Base-by-base conservation (phyloP, 1,140 invertebrate genomes). In the Portunus trituberculatus region DNA sequence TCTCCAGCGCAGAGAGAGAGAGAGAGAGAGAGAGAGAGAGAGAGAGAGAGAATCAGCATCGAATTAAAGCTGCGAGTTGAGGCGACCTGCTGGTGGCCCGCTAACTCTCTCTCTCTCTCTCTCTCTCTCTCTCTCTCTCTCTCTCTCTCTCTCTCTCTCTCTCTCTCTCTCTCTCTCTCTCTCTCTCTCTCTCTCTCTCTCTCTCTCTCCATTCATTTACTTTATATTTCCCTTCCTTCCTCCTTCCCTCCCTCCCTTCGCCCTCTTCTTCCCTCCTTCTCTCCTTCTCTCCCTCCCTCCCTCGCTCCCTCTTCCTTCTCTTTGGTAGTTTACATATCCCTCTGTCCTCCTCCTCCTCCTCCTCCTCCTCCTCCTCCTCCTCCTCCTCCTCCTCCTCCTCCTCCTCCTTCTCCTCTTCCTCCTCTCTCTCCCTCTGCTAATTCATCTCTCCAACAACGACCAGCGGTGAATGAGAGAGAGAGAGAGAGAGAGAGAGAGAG, bases 401-500 rank as follows among this genome's bases (percentile, higher is more conserved):
- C 28, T n/a, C n/a, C 28, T 3, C 20, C 25, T 28, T 52, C 28
- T 7, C 48, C 25, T 28, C n/a, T 4, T 59, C 20, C 25, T 20
- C 52, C 45, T 6, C 89, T 91, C 89, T n/a, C 45, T 29, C 29
- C 87, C 87, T 45, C 2, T 20, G 2, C 31, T 25, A 10, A 14
- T 28, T 86, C 52, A 12, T 20, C 52, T 20, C 16, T 59, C 16
- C 16, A 59, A 14, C 52, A 12, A 59, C 16, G 10, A 59, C 52
- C 52, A 14, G 10, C 52, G 12, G 10, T 59, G 39, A 39, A 39
- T 39, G 39, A 39, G 83, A 31, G 83, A 29, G 28, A 31, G 83
- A 86, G 83, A 86, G 83, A 86, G 83, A 86, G 83, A 86, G 83
- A 86, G 83, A 86, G 32, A 86, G 83, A 86, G 83, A 86, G 83